Conservation (phyloP, 2,888 invertebrate species). For the Idaea aversata region DNA sequence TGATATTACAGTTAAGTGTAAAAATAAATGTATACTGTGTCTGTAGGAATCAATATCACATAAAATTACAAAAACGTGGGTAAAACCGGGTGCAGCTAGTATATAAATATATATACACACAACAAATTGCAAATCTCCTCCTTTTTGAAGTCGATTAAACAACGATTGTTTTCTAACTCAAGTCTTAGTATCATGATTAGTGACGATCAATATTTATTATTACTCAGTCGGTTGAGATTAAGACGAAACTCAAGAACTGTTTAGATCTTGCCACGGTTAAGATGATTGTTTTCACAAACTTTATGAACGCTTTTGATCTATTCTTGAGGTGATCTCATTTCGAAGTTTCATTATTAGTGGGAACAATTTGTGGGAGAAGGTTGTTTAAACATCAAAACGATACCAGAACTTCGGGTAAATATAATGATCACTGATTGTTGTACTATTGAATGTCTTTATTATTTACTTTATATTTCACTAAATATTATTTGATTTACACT, state of each 20-base stretch:
- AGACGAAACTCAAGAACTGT: constrained; percentile 40
- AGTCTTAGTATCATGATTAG: constrained; percentile 41
- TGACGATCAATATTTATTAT: constrained; percentile 74
- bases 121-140: no score
- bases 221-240: constrained; percentile 57
- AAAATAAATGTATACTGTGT: no score
- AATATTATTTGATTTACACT: no score
- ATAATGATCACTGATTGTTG: background rate
- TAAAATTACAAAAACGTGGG: no score
- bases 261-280: background rate
- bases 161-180: background rate
- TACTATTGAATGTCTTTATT: no score
- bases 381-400: background rate
- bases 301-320: constrained; percentile 3
- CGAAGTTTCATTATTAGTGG: background rate
- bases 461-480: no score
- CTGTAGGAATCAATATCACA: no score
- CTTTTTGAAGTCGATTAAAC: background rate
- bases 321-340: background rate
- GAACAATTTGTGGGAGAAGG: background rate
- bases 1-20: no score
- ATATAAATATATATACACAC: no score
- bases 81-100: no score
- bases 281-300: constrained; percentile 28
- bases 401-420: background rate